Base-by-base conservation (phyloP, 1,140 invertebrate species). In the Pseudomyrmex dendroicus region DNA sequence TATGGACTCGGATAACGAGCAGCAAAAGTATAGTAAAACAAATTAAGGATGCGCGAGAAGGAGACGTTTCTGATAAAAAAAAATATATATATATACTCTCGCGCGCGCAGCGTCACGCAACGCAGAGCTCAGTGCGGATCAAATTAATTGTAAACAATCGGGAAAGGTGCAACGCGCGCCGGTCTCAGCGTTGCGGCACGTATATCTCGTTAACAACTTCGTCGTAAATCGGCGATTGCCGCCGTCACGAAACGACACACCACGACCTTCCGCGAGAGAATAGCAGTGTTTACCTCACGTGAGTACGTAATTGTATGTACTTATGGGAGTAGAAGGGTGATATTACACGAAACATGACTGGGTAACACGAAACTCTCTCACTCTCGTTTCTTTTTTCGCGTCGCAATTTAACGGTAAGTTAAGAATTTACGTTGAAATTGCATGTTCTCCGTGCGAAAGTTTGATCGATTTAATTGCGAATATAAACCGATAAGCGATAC, bases 91-190 rank as follows among this genome's bases (percentile, higher is more conserved):
- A 22, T 25, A 48, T 68, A 46, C 48, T 3, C 17, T 57, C 17
- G 48, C 63, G 20, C 63, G 20, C n/a, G 50, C 62, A 50, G 46
- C 54, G 48, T 68, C 44, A 48, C 76, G 35, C 52, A 25, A 48
- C 35, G 64, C 25, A 2, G 8, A 57, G 3, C 59, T 52, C 52
- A 20, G 44, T 13, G 35, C 35, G n/a, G 10, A 22, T 46, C 64
- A 70, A 70, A 78, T 78, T 78, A 78, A 78, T 78, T 78, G 64
- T 70, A 80, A 80, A 72, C 67, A 80, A 70, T 72, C 22, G 44
- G n/a, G 52, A 50, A n/a, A 57, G 52, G 5, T 68, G 20, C 35
- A 68, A 50, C 62, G 50, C 13, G 50, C 12, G 46, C 35, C 59
- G 2, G 64, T 13, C 56, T 50, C 52, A 46, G 25, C n/a, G 20